Evolutionary conservation across 1,140 invertebrate genomes (phyloP), one percentile per base, ranked within the genome.

Genomic region (Pectinophora gossypiella): DNA sequence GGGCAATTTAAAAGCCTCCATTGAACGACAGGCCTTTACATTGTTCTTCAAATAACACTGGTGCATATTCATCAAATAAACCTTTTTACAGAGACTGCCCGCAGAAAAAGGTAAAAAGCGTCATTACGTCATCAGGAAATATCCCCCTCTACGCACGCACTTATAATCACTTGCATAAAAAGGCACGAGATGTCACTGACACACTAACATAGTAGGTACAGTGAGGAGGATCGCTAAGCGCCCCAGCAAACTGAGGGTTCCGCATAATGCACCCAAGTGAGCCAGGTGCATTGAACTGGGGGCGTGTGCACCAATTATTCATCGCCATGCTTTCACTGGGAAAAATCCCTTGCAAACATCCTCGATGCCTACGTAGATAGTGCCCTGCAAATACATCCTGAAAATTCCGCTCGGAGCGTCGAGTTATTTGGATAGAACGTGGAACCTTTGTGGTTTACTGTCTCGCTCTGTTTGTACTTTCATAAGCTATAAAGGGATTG

Each of bases 271-370:
- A 13, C 36, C 36, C 36, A 40, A 58, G 19, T 45, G 53, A 51
- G 40, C 48, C 15, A 20, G 54, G 59, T 62, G 54, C 62, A 61
- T 61, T 65, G 62, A 58, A 65, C 62, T 51, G 48, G 53, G 56
- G 59, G 54, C 40, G 40, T 51, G 48, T 47, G 36, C n/a, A 15
- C n/a, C 61, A 63, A 63, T 64, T 64, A 64, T 64, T 64, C 61
- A 59, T 44, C 48, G 44, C 36, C 56, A 64, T 57, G 61, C 61
- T 53, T 63, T 59, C 42, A 52, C 40, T 16, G 48, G 7, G 54
- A 52, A 62, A 59, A 58, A 55, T 55, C 57, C 50, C 50, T 56
- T 51, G 44, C 36, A 54, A 46, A 36, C 38, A 56, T 47, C 56
- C 53, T 45, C n/a, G n/a, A n/a, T n/a, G n/a, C n/a, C n/a, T n/a